Conservation (phyloP, 2,888 invertebrate species). For the Netelia inedita region DNA sequence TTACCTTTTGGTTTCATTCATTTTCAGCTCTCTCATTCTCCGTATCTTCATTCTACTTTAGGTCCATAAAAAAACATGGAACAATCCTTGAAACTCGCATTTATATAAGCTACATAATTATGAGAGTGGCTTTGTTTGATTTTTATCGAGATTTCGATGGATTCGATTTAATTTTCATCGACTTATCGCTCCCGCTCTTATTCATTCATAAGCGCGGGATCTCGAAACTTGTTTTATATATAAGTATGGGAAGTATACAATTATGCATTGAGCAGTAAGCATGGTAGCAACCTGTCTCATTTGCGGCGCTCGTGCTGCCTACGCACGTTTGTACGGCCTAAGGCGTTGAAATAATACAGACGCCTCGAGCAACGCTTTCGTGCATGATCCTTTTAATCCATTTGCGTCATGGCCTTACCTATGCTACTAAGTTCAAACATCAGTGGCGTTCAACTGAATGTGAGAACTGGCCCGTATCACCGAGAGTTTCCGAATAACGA, state of each 20-base stretch:
- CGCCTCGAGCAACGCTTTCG: slow-evolving; percentile 71
- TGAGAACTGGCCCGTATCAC: no score
- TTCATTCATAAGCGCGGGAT: slow-evolving; percentile 47
- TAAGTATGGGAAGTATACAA: slow-evolving; percentile 1
- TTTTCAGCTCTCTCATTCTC: slow-evolving; percentile 23
- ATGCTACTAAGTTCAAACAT: no score
- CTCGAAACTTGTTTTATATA: slow-evolving; percentile 33
- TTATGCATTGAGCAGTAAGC: slow-evolving; percentile 47
- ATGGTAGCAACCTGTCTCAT: slow-evolving; percentile 76
- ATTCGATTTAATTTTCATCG: slow-evolving; percentile 76
- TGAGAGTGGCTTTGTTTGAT: slow-evolving; percentile 33
- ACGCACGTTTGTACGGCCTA: slow-evolving; percentile 67
- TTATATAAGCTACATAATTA: slow-evolving; percentile 50
- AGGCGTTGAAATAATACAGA: slow-evolving; percentile 75
- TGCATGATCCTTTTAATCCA: slow-evolving; percentile 15
- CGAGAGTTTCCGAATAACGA: no score
- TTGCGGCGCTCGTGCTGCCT: slow-evolving; percentile 65
- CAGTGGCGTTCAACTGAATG: no score
- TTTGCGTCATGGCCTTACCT: slow-evolving; percentile 1
- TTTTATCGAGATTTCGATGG: slow-evolving; percentile 64
- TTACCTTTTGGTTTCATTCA: slow-evolving; percentile 58
- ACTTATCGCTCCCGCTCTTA: slow-evolving; percentile 72
- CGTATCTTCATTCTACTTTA: slow-evolving; percentile 5
- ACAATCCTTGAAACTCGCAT: slow-evolving; percentile 53
- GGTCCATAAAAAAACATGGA: slow-evolving; percentile 48